These are phyloP conservation scores for Ceyx melanurus DNA, from an alignment of 2,113 vertebrate genomes.

Conservation along the genomic window DNA sequence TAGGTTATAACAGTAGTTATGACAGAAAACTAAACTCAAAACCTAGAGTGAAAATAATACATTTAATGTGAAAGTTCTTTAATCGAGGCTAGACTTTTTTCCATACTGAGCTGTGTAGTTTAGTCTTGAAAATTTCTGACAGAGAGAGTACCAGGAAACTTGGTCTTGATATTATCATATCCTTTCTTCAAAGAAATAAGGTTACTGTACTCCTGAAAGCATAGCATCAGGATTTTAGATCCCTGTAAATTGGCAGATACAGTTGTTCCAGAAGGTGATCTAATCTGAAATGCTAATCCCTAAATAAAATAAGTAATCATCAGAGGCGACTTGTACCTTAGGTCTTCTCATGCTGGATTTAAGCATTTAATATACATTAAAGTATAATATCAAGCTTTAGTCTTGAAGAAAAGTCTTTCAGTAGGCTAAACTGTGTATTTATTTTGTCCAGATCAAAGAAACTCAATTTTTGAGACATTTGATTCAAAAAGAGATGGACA, in stretches of 20 bases:
- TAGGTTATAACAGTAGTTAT: neutral
- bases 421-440: neutral
- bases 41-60: neutral
- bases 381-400: neutral
- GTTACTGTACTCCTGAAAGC: neutral
- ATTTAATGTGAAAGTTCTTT: neutral
- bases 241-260: neutral
- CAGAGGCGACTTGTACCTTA: neutral
- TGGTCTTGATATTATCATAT: neutral
- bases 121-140: neutral
- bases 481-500: neutral
- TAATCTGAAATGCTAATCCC: neutral
- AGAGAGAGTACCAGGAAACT: neutral
- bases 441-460: neutral
- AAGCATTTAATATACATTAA: neutral
- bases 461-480: rapidly evolving
- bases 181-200: neutral
- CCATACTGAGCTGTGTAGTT: neutral
- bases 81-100: neutral
- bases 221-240: neutral
- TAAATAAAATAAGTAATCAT: neutral
- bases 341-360: neutral
- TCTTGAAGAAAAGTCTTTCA: neutral
- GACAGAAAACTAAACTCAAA: neutral
- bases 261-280: neutral